Evolutionary conservation across 2,888 invertebrate genomes (phyloP), one percentile per base, ranked within the genome.

Genomic region (Seladonia tumulorum): DNA sequence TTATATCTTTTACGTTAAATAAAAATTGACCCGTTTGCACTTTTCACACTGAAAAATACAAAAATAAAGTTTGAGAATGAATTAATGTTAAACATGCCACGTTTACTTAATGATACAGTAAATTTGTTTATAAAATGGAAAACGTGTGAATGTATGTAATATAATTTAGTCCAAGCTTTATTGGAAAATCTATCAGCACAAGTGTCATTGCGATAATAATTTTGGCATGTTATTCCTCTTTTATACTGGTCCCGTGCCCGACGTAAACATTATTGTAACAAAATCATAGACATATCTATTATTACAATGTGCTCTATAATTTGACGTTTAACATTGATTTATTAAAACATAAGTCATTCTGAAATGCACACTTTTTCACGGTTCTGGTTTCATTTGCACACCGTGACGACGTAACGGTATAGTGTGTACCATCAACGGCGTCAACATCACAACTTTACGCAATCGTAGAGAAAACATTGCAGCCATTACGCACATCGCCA

Each of bases 361-460:
- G 42, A 63, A 63, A 35, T 60, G 49, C 47, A 45, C 39, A 78
- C 12, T 71, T 42, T 70, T 70, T 70, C 53, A 53, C 57, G 79
- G 47, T 79, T 45, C 25, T 49, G 68, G 25, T 91, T 90, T 87
- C 86, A 89, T 92, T 91, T 90, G 87, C 85, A 80, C 83, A 92
- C 90, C 93, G 90, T 93, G 91, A 93, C 93, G 92, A 81, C 74
- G 86, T 91, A 93, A 93, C 93, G 93, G 93, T 92, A 91, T 90
- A 82, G 70, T 92, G 91, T 89, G 91, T 92, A 87, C 80, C 83
- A 82, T 87, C 79, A 81, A 90, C 85, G 83, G 75, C 66, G 60
- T 79, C 35, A 57, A 42, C 49, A 68, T 75, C 16, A 25, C 29
- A 70, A 72, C 16, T 68, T 68, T 68, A 29, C 49, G 22, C 14